Evolutionary conservation across 2,113 vertebrate species (phyloP).

Genomic region (Perca fluviatilis): DNA sequence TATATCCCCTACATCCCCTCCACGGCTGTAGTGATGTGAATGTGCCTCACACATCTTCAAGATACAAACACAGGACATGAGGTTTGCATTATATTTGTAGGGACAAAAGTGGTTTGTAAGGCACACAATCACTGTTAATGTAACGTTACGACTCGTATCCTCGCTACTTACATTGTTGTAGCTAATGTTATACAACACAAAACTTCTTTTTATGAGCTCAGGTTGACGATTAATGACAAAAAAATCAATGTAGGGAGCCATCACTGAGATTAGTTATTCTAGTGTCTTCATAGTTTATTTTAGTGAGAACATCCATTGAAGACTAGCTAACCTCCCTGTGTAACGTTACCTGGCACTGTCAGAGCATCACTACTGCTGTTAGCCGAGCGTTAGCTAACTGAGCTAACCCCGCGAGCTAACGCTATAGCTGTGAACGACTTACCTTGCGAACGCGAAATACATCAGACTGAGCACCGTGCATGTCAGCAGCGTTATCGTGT

Average conservation of each 20-base stretch:
- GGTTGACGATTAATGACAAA: not conserved
- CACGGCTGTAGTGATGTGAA: not conserved
- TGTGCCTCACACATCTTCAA: not conserved
- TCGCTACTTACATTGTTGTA: conserved; percentile 15
- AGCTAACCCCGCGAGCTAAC: conserved; percentile 61
- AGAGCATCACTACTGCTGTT: conserved; percentile 62
- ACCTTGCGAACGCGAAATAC: conserved; percentile 98
- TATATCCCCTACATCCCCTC: not conserved
- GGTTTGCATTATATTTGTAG: not conserved
- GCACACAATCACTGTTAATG: not conserved
- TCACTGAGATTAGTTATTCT: not conserved
- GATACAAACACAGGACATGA: not conserved
- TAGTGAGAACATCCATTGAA: not conserved
- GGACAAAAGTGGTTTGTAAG: not conserved
- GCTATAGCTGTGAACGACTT: conserved; percentile 49
- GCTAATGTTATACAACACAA: conserved; percentile 15
- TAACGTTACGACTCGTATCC: not conserved
- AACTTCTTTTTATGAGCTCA: not conserved
- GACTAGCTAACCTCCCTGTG: conserved; percentile 3
- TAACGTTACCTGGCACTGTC: conserved; percentile 10
- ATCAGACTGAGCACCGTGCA: conserved; percentile 95
- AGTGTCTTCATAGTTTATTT: not conserved
- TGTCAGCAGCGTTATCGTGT: conserved; percentile 96
- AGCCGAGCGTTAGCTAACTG: conserved; percentile 42
- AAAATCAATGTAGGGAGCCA: too few species aligned